Evolutionary conservation across 2,113 vertebrate species (phyloP).

Genomic region (Vicugna pacos): DNA sequence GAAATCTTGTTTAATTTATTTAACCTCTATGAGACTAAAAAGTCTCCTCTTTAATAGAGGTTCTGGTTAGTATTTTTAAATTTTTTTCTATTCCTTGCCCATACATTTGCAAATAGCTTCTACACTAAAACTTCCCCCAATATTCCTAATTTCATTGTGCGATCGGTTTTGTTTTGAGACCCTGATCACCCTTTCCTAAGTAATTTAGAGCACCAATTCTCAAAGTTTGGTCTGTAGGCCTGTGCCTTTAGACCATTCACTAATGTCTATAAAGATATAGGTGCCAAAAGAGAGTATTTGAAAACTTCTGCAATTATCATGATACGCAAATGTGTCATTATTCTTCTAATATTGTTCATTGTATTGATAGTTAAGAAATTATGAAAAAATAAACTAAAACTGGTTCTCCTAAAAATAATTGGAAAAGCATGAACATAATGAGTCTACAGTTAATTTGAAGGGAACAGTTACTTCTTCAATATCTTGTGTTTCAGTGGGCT

Average conservation of each 20-base stretch:
- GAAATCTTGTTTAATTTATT: not conserved
- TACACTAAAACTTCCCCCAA: not conserved
- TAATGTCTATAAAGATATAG: not conserved
- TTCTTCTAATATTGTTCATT: not conserved
- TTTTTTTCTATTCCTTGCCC: not conserved
- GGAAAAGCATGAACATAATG: not conserved
- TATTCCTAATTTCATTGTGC: not conserved
- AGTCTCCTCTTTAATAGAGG: not conserved
- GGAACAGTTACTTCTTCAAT: not conserved
- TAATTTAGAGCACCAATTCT: not conserved
- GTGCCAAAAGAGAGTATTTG: not conserved
- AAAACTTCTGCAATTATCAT: not conserved
- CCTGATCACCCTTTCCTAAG: not conserved
- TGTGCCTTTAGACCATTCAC: not conserved
- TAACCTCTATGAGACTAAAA: not conserved
- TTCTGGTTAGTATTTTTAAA: not conserved
- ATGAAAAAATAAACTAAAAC: not conserved
- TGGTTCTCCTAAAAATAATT: not conserved
- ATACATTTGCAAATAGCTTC: not conserved
- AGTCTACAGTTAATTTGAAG: not conserved
- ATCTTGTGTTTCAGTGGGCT: not conserved
- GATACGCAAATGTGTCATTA: not conserved
- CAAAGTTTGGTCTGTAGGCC: fast-evolving
- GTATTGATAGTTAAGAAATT: not conserved
- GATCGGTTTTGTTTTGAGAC: not conserved